These are phyloP conservation scores for Pteromalus puparum DNA, from an alignment of 1,140 invertebrate species.

Conservation along the genomic window DNA sequence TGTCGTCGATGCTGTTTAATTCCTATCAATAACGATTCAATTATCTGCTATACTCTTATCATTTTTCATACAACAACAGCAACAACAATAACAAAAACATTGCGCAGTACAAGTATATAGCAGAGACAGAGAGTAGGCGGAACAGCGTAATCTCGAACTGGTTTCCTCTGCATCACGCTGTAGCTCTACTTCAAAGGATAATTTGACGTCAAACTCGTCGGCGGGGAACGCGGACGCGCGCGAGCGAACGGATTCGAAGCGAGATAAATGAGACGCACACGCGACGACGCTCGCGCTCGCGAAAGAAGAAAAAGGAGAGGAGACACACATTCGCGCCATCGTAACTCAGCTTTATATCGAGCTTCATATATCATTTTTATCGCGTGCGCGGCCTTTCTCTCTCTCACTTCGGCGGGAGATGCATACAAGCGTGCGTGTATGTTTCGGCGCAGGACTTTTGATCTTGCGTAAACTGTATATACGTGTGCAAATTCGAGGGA, in stretches of 20 bases:
- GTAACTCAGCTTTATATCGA: conserved; percentile 28
- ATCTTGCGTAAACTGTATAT: too few relatives aligned
- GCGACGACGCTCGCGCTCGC: too few relatives aligned
- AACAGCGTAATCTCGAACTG: neutral
- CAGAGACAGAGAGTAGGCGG: neutral
- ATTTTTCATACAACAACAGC: too few relatives aligned
- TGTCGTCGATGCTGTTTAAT: too few relatives aligned
- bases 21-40: too few relatives aligned
- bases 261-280: neutral
- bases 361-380: conserved; percentile 39
- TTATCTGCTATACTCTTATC: too few relatives aligned
- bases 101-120: too few relatives aligned
- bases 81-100: too few relatives aligned
- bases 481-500: too few relatives aligned
- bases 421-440: neutral
- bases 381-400: neutral
- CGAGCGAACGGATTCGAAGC: neutral
- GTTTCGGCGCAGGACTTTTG: neutral
- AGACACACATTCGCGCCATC: neutral
- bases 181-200: too few relatives aligned
- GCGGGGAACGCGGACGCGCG: neutral
- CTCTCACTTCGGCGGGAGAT: neutral
- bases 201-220: neutral
- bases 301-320: neutral
- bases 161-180: neutral